Evolutionary conservation across 2,888 invertebrate genomes (phyloP).

Genomic region (Aromia moschata): DNA sequence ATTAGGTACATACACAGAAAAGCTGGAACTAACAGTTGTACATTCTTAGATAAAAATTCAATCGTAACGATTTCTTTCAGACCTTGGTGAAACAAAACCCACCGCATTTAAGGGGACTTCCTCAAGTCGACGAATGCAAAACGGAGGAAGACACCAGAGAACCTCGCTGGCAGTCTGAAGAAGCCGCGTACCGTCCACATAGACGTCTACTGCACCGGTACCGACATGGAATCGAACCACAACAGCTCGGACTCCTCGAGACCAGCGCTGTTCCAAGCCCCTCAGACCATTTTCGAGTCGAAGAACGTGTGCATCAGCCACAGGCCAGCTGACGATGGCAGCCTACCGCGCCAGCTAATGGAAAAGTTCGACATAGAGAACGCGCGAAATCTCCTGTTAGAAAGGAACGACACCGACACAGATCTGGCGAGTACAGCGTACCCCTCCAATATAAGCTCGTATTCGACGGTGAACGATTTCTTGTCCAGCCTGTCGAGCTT

Average conservation of each 20-base stretch:
- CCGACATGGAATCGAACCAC: slow-evolving; percentile 62
- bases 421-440: slow-evolving; percentile 68
- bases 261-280: too few species aligned
- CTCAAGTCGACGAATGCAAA: slow-evolving; percentile 18
- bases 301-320: slow-evolving; percentile 70
- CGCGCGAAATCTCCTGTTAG: slow-evolving; percentile 40
- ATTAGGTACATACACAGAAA: too few species aligned
- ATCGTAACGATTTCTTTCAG: slow-evolving; percentile 3
- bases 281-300: slow-evolving; percentile 73
- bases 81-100: slow-evolving; percentile 33
- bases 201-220: slow-evolving; percentile 79
- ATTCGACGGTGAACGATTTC: slow-evolving; percentile 67
- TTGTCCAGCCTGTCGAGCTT: slow-evolving; percentile 67
- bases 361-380: slow-evolving; percentile 34
- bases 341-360: slow-evolving; percentile 62
- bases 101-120: slow-evolving; percentile 36
- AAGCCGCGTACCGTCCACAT: slow-evolving; percentile 76
- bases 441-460: slow-evolving; percentile 70
- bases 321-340: slow-evolving; percentile 62
- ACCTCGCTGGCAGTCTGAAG: slow-evolving; percentile 55
- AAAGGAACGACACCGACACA: slow-evolving; percentile 51
- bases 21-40: too few species aligned
- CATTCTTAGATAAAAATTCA: too few species aligned
- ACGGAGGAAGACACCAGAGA: slow-evolving; percentile 42
- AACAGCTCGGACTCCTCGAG: slow-evolving; percentile 48